Evolutionary conservation across 2,888 invertebrate species (phyloP).

Genomic region (Zhuqinia jingwanae): DNA sequence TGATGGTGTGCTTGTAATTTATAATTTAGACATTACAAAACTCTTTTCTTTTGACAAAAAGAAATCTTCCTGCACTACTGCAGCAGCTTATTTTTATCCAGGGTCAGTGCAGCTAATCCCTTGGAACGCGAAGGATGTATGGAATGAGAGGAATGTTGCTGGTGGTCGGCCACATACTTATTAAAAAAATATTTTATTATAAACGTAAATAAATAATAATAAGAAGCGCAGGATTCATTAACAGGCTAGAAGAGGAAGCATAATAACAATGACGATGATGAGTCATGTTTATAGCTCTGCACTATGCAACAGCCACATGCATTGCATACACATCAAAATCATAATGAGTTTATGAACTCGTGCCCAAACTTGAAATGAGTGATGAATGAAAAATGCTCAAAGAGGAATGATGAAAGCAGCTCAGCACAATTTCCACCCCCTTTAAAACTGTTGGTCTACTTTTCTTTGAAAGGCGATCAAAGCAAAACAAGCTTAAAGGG

Average conservation of each 20-base stretch:
- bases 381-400: too few relatives aligned
- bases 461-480: neutral
- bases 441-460: neutral
- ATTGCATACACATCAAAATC: too few relatives aligned
- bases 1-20: too few relatives aligned
- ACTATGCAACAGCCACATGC: too few relatives aligned
- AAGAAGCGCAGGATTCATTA: slow-evolving; percentile 4
- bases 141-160: slow-evolving; percentile 28
- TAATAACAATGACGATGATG: neutral
- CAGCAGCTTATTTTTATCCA: neutral
- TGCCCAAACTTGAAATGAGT: neutral
- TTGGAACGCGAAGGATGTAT: slow-evolving; percentile 12
- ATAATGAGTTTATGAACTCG: neutral
- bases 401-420: too few relatives aligned
- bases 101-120: slow-evolving; percentile 21
- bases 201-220: slow-evolving; percentile 1
- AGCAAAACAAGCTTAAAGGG: neutral
- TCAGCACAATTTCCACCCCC: neutral
- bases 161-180: neutral
- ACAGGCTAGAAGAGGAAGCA: neutral
- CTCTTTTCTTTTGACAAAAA: neutral
- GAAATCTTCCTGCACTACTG: neutral
- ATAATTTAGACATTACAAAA: slow-evolving; percentile 14
- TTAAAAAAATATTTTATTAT: slow-evolving; percentile 22
- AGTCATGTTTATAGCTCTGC: neutral